Conservation (phyloP, 2,797 vertebrate genomes). For the Cirrhinus mrigala region DNA sequence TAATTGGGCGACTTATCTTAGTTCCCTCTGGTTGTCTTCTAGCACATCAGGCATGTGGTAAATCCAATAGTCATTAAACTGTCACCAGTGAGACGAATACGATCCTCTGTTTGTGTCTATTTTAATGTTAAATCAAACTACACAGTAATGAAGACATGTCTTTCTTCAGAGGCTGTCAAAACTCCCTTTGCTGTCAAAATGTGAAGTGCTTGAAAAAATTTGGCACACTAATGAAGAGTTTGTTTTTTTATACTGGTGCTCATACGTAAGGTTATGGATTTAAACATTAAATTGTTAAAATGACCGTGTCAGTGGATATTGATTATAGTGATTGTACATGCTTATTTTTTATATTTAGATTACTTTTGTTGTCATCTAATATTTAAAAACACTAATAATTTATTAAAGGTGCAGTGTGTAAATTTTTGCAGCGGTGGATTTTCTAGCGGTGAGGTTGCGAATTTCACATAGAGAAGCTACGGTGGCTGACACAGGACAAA, state of each 20-base stretch:
- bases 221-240: neutral
- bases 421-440: too few species aligned
- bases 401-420: too few species aligned
- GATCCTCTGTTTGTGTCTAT: neutral
- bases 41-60: slow-evolving; percentile 14
- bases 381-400: neutral
- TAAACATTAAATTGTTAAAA: neutral
- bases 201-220: neutral
- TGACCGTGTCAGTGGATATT: neutral
- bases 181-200: neutral
- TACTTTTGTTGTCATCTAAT: neutral
- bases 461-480: too few species aligned
- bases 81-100: slow-evolving; percentile 3
- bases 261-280: neutral
- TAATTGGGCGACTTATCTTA: slow-evolving; percentile 16
- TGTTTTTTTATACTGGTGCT: neutral
- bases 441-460: too few species aligned
- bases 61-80: slow-evolving; percentile 17
- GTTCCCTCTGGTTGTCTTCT: slow-evolving; percentile 20
- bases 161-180: neutral
- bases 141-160: neutral
- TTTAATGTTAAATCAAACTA: slow-evolving; percentile 1
- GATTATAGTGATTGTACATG: neutral
- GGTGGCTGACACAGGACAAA: too few species aligned
- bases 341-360: neutral